Evolutionary conservation across 2,797 vertebrate species (phyloP).

Genomic region (Enteromius argenteus): DNA sequence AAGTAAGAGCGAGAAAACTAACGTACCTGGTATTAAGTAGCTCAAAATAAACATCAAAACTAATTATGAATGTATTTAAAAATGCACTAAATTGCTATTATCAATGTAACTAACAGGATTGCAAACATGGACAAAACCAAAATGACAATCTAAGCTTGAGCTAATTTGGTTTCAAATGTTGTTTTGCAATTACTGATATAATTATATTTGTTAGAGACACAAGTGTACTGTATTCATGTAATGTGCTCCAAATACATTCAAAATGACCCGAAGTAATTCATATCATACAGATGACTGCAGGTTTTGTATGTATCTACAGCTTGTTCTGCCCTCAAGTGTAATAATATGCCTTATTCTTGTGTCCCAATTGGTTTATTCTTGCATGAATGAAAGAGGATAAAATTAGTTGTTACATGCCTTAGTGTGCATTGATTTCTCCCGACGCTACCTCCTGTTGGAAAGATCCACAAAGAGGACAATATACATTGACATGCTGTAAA

Average conservation of each 20-base stretch:
- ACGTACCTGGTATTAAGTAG: not conserved
- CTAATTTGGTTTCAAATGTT: not conserved
- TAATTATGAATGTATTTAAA: not conserved
- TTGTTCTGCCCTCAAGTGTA: constrained; percentile 34
- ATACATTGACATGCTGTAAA: not conserved
- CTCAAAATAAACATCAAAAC: not conserved
- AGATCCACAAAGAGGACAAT: not conserved
- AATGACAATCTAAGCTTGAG: not conserved
- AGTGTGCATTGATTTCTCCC: constrained; percentile 5
- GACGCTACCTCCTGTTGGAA: not conserved
- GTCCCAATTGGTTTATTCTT: constrained; percentile 11
- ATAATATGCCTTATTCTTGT: constrained; percentile 23
- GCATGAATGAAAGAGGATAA: constrained; percentile 9
- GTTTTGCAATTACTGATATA: not conserved
- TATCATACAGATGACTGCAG: constrained; percentile 35
- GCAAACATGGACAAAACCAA: not conserved
- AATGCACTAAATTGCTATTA: not conserved
- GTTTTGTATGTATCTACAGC: constrained; percentile 25
- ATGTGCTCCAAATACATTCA: not conserved
- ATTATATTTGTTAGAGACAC: not conserved
- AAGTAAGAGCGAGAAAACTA: constrained; percentile 13
- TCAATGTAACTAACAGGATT: not conserved
- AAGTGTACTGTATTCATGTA: not conserved
- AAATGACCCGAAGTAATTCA: constrained; percentile 36
- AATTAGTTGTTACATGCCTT: not conserved